Conservation (phyloP, 2,113 vertebrate genomes). For the Rana temporaria region DNA sequence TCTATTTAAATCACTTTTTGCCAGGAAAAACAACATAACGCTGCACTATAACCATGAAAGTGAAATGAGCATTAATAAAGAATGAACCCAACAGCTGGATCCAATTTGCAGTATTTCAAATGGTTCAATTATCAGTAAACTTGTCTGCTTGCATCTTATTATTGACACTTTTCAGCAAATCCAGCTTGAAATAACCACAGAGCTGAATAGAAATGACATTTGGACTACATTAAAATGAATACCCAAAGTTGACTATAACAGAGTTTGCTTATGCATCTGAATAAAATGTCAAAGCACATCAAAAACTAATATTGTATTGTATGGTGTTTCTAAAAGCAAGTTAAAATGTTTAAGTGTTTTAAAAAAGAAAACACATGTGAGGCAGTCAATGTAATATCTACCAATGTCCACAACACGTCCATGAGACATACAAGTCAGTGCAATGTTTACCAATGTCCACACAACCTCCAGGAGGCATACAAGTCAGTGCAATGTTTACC, state of each 20-base stretch:
- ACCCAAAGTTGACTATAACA: not conserved
- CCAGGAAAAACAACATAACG: not conserved
- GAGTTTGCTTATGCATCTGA: too few species aligned
- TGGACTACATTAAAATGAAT: not conserved
- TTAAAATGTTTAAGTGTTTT: too few species aligned
- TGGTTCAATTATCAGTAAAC: not conserved
- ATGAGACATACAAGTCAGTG: too few species aligned
- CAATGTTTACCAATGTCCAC: too few species aligned
- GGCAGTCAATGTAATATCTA: too few species aligned
- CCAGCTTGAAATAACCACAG: not conserved
- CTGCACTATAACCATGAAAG: not conserved
- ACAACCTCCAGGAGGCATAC: too few species aligned
- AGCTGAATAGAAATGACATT: constrained; percentile 1
- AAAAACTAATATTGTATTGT: not conserved
- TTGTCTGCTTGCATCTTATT: not conserved
- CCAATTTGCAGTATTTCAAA: not conserved
- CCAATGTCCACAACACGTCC: too few species aligned
- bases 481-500: too few species aligned
- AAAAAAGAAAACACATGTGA: too few species aligned
- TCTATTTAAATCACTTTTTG: too few species aligned
- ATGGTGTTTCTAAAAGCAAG: too few species aligned
- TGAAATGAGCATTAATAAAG: not conserved
- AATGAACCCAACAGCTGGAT: not conserved
- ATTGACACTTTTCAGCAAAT: not conserved
- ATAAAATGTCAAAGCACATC: not conserved